Evolutionary conservation across 2,113 vertebrate species (phyloP).

Genomic region (Engraulis encrasicolus): DNA sequence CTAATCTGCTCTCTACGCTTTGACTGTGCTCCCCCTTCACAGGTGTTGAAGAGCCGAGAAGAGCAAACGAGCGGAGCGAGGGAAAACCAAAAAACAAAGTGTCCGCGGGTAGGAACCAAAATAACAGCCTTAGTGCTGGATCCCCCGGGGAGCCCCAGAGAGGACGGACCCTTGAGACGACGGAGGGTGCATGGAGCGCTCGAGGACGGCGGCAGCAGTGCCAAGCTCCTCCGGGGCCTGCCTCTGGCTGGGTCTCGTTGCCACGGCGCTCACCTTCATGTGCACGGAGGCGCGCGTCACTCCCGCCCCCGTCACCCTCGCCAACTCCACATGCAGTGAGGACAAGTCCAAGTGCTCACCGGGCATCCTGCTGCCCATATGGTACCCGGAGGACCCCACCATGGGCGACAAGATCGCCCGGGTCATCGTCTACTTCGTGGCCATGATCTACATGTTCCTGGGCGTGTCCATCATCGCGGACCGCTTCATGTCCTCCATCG

Average conservation of each 20-base stretch:
- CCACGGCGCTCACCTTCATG: slow-evolving; percentile 84
- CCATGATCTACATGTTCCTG: slow-evolving; percentile 98
- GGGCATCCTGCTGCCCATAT: slow-evolving; percentile 97
- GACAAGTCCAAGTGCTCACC: slow-evolving; percentile 86
- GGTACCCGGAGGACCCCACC: slow-evolving; percentile 98
- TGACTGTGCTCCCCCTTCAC: slow-evolving; percentile 51
- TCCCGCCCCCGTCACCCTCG: slow-evolving; percentile 75
- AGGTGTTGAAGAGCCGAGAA: too few species aligned
- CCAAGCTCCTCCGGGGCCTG: slow-evolving; percentile 84
- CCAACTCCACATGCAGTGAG: slow-evolving; percentile 86
- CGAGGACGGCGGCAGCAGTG: slow-evolving; percentile 82
- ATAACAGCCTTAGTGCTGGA: slow-evolving; percentile 75
- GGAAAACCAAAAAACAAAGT: slow-evolving; percentile 54
- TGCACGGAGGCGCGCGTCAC: slow-evolving; percentile 84
- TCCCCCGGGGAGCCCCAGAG: slow-evolving; percentile 69
- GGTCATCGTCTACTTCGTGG: slow-evolving; percentile 98
- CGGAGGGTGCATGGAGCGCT: slow-evolving; percentile 93
- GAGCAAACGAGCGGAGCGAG: slow-evolving; percentile 27
- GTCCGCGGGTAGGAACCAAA: neutral
- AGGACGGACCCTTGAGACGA: slow-evolving; percentile 73
- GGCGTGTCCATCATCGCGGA: slow-evolving; percentile 98
- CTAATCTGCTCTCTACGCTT: slow-evolving; percentile 14
- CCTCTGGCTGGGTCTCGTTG: slow-evolving; percentile 93
- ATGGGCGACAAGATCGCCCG: slow-evolving; percentile 98
- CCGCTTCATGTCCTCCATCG: slow-evolving; percentile 98